Evolutionary conservation across 1,140 invertebrate genomes (phyloP).

Genomic region (Magallana angulata): DNA sequence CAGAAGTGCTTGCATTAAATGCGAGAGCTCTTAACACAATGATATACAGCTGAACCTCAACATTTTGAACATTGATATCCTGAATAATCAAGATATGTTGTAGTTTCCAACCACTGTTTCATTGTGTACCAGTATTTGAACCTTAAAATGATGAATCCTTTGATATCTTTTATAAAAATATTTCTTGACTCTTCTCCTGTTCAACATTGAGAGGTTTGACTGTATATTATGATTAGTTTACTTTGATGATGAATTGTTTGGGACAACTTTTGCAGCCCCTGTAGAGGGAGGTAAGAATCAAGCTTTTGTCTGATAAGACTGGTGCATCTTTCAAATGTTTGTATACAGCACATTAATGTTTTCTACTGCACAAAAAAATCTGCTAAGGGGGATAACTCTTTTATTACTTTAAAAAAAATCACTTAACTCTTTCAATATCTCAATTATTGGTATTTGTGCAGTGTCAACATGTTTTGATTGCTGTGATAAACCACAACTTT

Average conservation of each 20-base stretch:
- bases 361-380: constrained; percentile 11
- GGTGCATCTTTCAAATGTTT: constrained; percentile 22
- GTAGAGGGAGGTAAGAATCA: constrained; percentile 32
- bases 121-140: too few species aligned
- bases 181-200: too few species aligned
- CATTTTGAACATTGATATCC: too few species aligned
- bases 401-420: too few species aligned
- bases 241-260: background rate
- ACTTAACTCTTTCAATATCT: too few species aligned
- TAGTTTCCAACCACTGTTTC: too few species aligned
- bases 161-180: too few species aligned
- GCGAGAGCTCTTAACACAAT: too few species aligned
- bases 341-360: constrained; percentile 12
- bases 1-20: background rate
- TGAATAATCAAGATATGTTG: too few species aligned
- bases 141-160: too few species aligned
- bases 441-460: background rate
- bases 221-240: background rate
- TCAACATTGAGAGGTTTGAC: background rate
- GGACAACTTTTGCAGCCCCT: constrained; percentile 12
- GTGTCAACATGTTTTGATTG: constrained; percentile 6
- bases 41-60: too few species aligned
- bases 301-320: constrained; percentile 26
- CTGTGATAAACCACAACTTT: constrained; percentile 19
- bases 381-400: background rate